Evolutionary conservation across 1,140 invertebrate genomes (phyloP).

Genomic region (Drosophila orena): DNA sequence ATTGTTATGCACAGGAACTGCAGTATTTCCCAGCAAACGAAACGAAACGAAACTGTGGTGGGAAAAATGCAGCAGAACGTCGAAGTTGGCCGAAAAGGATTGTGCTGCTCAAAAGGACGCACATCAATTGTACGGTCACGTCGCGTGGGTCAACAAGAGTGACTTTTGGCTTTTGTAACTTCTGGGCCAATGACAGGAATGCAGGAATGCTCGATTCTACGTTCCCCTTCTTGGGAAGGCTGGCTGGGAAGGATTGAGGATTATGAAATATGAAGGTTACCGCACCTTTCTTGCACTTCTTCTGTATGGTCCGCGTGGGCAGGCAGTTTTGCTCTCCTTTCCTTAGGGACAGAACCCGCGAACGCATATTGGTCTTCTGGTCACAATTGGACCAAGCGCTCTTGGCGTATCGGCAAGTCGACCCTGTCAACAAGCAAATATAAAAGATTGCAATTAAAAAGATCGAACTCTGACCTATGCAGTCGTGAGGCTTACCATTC

Average conservation of each 20-base stretch:
- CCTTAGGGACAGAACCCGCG: slow-evolving; percentile 91
- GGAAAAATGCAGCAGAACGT: neutral
- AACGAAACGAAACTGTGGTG: neutral
- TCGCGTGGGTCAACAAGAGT: too few species aligned
- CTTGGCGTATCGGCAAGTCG: slow-evolving; percentile 91
- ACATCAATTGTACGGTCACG: too few species aligned
- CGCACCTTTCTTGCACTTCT: slow-evolving; percentile 95
- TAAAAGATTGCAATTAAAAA: too few species aligned
- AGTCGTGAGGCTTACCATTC: slow-evolving; percentile 24
- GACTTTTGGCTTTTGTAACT: neutral
- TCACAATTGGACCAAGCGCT: slow-evolving; percentile 94
- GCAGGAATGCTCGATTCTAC: neutral
- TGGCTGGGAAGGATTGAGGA: neutral
- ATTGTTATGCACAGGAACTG: slow-evolving; percentile 11
- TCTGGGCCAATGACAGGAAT: neutral
- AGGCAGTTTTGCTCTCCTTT: slow-evolving; percentile 92
- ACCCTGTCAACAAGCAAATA: slow-evolving; percentile 51
- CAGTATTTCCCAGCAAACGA: neutral
- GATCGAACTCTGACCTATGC: too few species aligned
- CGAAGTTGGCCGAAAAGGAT: too few species aligned
- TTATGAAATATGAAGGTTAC: neutral
- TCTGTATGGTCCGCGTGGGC: slow-evolving; percentile 92
- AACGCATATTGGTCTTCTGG: slow-evolving; percentile 90
- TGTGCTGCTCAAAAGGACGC: too few species aligned
- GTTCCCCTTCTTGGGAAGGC: neutral